Conservation (phyloP, 1,140 invertebrate species). For the Venustaconcha ellipsiformis region DNA sequence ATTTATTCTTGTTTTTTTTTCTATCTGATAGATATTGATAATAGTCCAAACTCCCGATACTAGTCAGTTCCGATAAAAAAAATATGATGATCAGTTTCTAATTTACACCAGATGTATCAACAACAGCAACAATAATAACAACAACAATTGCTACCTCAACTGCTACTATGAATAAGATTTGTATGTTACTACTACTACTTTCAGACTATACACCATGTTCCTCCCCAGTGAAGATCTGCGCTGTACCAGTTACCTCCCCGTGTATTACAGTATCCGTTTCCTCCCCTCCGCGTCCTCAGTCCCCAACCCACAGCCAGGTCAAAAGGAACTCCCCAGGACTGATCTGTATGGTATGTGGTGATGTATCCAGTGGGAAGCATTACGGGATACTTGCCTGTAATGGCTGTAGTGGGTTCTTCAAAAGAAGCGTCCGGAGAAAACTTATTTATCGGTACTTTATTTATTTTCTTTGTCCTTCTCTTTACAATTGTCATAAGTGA, state of each 20-base stretch:
- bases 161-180: too few species aligned
- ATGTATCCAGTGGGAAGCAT: constrained; percentile 97
- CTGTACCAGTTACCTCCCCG: constrained; percentile 16
- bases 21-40: too few species aligned
- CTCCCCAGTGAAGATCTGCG: constrained; percentile 27
- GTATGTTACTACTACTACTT: too few species aligned
- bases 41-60: too few species aligned
- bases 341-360: constrained; percentile 93
- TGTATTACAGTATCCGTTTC: constrained; percentile 28
- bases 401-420: constrained; percentile 99
- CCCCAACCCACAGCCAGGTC: constrained; percentile 31
- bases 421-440: constrained; percentile 94
- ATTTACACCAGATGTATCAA: too few species aligned
- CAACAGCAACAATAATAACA: too few species aligned
- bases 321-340: constrained; percentile 64
- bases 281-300: not conserved
- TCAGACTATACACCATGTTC: constrained; percentile 7
- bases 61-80: too few species aligned
- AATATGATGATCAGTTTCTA: too few species aligned
- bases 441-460: constrained; percentile 92
- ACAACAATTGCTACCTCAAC: too few species aligned
- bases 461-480: not conserved
- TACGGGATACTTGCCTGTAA: constrained; percentile 99
- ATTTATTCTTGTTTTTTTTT: too few species aligned
- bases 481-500: too few species aligned